These are phyloP conservation scores for Caenorhabditis auriculariae DNA, from an alignment of 2,888 invertebrate genomes.

Conservation along the genomic window DNA sequence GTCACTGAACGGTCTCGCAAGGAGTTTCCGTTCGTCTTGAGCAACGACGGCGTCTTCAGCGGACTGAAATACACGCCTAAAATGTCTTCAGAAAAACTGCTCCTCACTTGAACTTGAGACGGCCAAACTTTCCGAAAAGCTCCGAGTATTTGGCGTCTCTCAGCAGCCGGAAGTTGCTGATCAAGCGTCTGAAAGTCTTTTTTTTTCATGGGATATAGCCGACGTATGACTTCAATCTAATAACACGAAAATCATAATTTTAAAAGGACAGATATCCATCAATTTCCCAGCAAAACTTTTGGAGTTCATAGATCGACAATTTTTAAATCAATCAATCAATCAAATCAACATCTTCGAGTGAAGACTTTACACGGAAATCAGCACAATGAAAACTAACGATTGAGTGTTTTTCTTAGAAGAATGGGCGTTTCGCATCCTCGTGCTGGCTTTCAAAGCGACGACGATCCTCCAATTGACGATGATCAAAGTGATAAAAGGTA, in stretches of 20 bases:
- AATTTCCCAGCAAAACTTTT: no score
- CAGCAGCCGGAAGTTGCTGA: constrained; percentile 55
- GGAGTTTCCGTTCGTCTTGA: constrained; percentile 43
- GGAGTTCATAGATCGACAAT: no score
- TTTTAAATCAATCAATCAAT: no score
- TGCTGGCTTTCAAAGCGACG: constrained; percentile 50
- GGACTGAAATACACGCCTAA: constrained; percentile 18
- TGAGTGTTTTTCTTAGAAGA: constrained; percentile 39
- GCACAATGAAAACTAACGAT: constrained; percentile 36
- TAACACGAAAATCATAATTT: constrained; percentile 1
- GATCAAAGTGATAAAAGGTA: constrained; percentile 58
- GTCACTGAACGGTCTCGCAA: constrained; percentile 58
- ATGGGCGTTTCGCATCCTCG: constrained; percentile 46
- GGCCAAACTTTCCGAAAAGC: constrained; percentile 50
- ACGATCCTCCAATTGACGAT: constrained; percentile 59
- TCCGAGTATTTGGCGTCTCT: constrained; percentile 57
- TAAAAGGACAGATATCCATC: neutral
- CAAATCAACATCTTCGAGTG: no score
- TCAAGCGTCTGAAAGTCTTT: constrained; percentile 27
- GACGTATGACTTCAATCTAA: neutral
- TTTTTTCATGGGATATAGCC: neutral
- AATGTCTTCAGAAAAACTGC: no score
- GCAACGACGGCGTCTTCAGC: constrained; percentile 35
- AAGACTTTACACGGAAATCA: no score
- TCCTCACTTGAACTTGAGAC: constrained; percentile 39